phyloP scores from a whole-genome alignment of 2,797 vertebrate species.

The Brotula barbata region DNA sequence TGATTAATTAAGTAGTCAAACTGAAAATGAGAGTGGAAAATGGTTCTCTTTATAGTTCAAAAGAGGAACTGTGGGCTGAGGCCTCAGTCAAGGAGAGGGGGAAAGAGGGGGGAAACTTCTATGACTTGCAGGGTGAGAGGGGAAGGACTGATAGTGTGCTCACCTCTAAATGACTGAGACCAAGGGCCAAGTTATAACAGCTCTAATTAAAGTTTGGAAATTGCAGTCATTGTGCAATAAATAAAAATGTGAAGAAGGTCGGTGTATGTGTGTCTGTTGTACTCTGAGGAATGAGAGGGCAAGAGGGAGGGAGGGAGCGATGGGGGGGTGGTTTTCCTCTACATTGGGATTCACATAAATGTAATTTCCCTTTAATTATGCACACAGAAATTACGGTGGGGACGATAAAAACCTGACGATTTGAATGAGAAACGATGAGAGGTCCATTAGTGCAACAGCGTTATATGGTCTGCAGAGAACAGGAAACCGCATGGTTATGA shows the following conservation, averaged over 20 bases:
- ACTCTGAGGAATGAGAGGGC: background rate
- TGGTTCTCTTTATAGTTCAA: constrained; percentile 26
- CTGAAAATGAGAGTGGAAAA: constrained; percentile 51
- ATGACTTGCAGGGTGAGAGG: constrained; percentile 19
- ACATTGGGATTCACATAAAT: constrained; percentile 54
- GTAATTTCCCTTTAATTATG: constrained; percentile 72
- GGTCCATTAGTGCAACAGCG: constrained; percentile 53
- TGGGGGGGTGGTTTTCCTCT: constrained; percentile 32
- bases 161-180: constrained; percentile 64
- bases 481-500: constrained; percentile 40
- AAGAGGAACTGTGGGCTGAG: constrained; percentile 18
- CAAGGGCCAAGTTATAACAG: constrained; percentile 57
- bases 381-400: constrained; percentile 66
- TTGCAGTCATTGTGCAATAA: constrained; percentile 66
- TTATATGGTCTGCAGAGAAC: constrained; percentile 53
- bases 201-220: constrained; percentile 67
- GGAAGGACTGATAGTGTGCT: constrained; percentile 42
- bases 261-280: constrained; percentile 6
- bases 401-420: constrained; percentile 54
- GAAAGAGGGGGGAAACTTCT: constrained; percentile 14
- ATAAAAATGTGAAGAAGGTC: constrained; percentile 69
- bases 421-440: constrained; percentile 60
- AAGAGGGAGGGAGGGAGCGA: constrained; percentile 1
- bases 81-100: constrained; percentile 9
- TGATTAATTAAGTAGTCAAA: constrained; percentile 69